phyloP scores from a whole-genome alignment of 2,113 vertebrate genomes.

The Pangasianodon hypophthalmus region DNA sequence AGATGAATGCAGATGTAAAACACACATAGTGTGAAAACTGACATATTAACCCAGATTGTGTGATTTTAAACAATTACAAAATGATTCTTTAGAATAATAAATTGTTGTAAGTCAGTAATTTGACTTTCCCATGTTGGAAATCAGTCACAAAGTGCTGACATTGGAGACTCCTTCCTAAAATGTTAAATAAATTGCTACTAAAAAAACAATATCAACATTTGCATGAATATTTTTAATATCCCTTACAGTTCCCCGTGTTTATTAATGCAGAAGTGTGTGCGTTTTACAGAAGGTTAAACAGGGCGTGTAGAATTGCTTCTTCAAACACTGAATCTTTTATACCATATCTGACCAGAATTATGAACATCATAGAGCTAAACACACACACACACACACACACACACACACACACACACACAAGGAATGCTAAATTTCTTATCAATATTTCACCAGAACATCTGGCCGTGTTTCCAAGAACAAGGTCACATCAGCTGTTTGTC shows the following conservation, averaged over 20 bases:
- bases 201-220: not conserved
- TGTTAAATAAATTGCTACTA: not conserved
- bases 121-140: not conserved
- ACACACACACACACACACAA: constrained; percentile 22
- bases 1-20: not conserved
- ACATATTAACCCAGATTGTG: not conserved
- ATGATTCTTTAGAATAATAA: not conserved
- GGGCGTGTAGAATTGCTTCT: not conserved
- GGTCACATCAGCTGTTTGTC: constrained; percentile 28
- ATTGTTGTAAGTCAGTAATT: not conserved
- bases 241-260: no score
- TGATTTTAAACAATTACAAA: not conserved
- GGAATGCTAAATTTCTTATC: not conserved
- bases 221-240: not conserved
- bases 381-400: no score
- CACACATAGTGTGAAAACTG: not conserved
- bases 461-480: not conserved
- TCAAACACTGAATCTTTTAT: not conserved
- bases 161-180: not conserved
- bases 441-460: not conserved
- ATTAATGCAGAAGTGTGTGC: no score
- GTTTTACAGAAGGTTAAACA: no score
- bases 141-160: not conserved
- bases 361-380: no score
- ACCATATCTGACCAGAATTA: not conserved